phyloP scores from a whole-genome alignment of 2,113 vertebrate genomes.

The Callipepla squamata region DNA sequence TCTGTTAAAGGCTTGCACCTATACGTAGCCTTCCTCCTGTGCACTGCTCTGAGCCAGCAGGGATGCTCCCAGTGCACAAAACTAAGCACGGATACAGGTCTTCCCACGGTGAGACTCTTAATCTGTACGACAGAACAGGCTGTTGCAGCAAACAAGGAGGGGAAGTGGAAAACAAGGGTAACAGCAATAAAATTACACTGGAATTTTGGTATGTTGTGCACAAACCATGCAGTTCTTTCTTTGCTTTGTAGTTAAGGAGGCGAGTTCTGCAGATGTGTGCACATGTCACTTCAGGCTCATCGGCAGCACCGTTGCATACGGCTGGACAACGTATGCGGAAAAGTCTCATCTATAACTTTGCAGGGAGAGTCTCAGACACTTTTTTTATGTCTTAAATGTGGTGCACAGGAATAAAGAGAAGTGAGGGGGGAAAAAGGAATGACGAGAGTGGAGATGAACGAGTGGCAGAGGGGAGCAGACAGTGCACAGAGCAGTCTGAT shows the following conservation, averaged over 20 bases:
- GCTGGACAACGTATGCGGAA: not conserved
- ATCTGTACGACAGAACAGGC: not conserved
- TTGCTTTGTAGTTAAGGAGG: not conserved
- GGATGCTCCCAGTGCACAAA: not conserved
- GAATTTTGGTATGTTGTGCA: not conserved
- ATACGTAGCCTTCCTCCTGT: not conserved
- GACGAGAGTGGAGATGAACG: not conserved
- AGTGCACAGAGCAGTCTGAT: no score
- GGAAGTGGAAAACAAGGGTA: constrained; percentile 32
- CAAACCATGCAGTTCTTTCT: not conserved
- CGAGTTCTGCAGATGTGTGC: not conserved
- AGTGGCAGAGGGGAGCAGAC: not conserved
- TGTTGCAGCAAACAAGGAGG: not conserved
- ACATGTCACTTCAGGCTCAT: rapidly evolving
- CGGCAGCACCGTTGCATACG: not conserved
- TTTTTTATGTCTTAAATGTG: not conserved
- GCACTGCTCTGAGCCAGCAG: not conserved
- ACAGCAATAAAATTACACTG: constrained; percentile 22
- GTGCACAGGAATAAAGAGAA: not conserved
- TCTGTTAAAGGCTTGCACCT: not conserved
- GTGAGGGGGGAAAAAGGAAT: not conserved
- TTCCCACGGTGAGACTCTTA: not conserved
- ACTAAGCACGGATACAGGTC: not conserved
- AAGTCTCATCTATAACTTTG: not conserved
- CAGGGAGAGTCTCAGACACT: not conserved